Conservation (phyloP, 2,888 invertebrate genomes). For the Galerucella pusilla region DNA sequence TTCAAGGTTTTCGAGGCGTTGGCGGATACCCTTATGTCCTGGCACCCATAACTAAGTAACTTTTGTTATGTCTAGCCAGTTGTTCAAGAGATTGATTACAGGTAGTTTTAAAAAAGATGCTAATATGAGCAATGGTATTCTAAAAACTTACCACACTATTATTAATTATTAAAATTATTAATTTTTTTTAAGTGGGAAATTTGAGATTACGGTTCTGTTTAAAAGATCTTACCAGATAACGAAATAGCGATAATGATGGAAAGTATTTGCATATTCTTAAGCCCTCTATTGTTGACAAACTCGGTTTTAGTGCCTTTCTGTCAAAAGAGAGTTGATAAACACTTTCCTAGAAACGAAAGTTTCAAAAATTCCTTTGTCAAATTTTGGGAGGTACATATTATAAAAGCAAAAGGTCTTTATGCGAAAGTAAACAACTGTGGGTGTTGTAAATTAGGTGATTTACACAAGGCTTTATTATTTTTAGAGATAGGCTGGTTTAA, state of each 20-base stretch:
- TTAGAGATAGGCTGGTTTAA: neutral
- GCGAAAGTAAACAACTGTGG: slow-evolving; percentile 6
- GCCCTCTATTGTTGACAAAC: slow-evolving; percentile 43
- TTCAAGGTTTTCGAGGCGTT: no score
- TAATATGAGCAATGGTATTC: no score
- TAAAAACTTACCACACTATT: no score
- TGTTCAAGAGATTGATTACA: no score
- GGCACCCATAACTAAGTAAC: no score
- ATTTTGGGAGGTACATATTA: neutral
- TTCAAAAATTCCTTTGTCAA: slow-evolving; percentile 21
- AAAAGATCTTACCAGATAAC: slow-evolving; percentile 38
- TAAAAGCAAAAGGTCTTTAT: slow-evolving; percentile 2
- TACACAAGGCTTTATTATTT: neutral
- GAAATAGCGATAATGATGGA: slow-evolving; percentile 41
- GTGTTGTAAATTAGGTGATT: slow-evolving; percentile 4
- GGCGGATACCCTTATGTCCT: no score
- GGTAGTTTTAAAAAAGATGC: no score
- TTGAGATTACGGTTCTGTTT: neutral
- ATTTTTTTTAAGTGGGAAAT: no score
- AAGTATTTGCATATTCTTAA: slow-evolving; percentile 49
- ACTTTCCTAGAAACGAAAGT: slow-evolving; percentile 42
- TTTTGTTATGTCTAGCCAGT: no score
- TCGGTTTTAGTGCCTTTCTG: slow-evolving; percentile 46
- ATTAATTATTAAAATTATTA: no score
- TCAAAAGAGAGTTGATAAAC: slow-evolving; percentile 42